Conservation (phyloP, 2,113 vertebrate genomes). For the Gallinago undulata region DNA sequence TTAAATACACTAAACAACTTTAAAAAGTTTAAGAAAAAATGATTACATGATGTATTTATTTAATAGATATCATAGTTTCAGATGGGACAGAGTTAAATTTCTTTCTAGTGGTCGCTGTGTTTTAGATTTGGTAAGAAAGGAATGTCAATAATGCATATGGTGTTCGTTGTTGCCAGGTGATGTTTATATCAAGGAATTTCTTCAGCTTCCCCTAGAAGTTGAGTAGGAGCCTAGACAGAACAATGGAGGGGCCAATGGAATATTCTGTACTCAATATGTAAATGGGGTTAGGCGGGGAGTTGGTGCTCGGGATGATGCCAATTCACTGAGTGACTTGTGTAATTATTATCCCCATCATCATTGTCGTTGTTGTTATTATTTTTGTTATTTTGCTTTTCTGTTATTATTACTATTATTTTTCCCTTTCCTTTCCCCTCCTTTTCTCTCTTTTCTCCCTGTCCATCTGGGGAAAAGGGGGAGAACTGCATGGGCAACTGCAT, state of each 20-base stretch:
- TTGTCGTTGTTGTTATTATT: not conserved
- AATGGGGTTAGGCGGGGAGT: too few species aligned
- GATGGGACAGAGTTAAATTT: not conserved
- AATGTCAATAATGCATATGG: not conserved
- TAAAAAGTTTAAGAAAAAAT: not conserved
- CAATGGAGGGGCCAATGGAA: not conserved
- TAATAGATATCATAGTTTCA: not conserved
- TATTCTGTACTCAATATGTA: not conserved
- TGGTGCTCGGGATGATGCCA: not conserved
- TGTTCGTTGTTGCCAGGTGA: not conserved
- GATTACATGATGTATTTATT: not conserved
- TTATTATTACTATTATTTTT: not conserved
- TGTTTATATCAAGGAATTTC: not conserved
- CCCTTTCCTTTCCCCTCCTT: not conserved
- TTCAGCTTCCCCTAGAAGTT: not conserved
- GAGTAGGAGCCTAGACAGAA: not conserved
- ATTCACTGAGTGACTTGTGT: not conserved
- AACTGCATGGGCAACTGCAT: not conserved
- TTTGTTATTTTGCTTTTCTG: not conserved
- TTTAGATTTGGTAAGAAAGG: not conserved
- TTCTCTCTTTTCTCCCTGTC: not conserved
- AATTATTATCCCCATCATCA: not conserved
- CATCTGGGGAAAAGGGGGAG: not conserved
- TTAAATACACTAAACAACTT: not conserved
- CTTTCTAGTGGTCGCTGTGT: not conserved